phyloP scores from a whole-genome alignment of 2,797 vertebrate genomes.

The Lepus townsendii region DNA sequence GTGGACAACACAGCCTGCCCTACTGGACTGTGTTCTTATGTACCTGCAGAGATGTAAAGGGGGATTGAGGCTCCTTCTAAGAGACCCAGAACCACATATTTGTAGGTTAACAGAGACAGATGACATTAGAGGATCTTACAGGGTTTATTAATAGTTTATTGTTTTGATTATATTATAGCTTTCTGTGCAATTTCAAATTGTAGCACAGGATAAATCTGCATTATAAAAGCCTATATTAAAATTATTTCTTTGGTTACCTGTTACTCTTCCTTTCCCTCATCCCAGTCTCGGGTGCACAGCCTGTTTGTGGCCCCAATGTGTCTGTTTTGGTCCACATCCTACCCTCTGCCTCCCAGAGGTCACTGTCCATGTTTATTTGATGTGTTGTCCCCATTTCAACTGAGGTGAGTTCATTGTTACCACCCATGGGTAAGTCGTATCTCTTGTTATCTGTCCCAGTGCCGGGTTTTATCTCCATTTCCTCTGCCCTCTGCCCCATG shows the following conservation, averaged over 20 bases:
- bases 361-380: neutral
- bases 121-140: neutral
- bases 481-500: neutral
- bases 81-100: neutral
- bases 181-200: neutral
- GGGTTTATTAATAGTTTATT: neutral
- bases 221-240: neutral
- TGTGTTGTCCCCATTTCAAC: neutral
- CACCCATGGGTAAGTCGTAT: neutral
- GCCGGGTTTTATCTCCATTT: constrained; percentile 2
- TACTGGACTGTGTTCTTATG: neutral
- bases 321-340: neutral
- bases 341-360: neutral
- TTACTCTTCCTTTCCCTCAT: neutral
- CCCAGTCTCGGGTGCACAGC: neutral
- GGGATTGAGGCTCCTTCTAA: neutral
- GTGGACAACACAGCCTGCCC: neutral
- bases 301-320: neutral
- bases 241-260: neutral
- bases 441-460: neutral
- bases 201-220: neutral
- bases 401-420: neutral
- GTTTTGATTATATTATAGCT: neutral
- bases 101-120: neutral
- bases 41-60: neutral